Evolutionary conservation across 2,888 invertebrate genomes (phyloP).

Genomic region (Meganola albula): DNA sequence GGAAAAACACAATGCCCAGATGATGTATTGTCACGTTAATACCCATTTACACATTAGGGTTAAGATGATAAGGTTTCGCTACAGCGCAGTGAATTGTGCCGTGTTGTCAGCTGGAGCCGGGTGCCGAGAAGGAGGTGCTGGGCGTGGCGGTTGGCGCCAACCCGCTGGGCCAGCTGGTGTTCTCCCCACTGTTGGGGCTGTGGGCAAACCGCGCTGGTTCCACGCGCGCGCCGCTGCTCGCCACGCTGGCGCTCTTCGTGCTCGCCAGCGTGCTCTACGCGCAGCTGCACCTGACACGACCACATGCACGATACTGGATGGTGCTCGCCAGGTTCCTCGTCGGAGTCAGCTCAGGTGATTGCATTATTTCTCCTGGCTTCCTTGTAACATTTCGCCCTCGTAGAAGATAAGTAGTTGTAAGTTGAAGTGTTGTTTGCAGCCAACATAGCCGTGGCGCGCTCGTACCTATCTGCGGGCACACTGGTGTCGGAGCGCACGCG

Average conservation of each 20-base stretch:
- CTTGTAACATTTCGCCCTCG: not conserved
- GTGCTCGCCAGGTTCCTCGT: slow-evolving; percentile 86
- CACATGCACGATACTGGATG: slow-evolving; percentile 85
- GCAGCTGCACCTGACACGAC: slow-evolving; percentile 82
- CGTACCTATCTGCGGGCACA: slow-evolving; percentile 92
- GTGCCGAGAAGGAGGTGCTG: slow-evolving; percentile 88
- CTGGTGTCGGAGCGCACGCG: slow-evolving; percentile 86
- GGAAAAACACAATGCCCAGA: too few relatives aligned
- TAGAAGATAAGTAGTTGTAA: not conserved
- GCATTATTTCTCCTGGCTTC: not conserved
- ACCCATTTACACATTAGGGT: too few relatives aligned
- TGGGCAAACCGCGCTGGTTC: slow-evolving; percentile 88
- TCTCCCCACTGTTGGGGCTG: slow-evolving; percentile 89
- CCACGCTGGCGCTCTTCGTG: slow-evolving; percentile 84
- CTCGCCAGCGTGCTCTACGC: slow-evolving; percentile 86
- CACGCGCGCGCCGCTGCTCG: slow-evolving; percentile 83
- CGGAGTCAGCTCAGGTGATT: slow-evolving; percentile 87
- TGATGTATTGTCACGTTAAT: too few relatives aligned
- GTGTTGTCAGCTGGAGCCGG: slow-evolving; percentile 83
- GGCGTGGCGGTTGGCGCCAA: slow-evolving; percentile 91
- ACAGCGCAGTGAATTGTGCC: too few relatives aligned
- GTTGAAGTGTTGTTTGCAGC: slow-evolving; percentile 61
- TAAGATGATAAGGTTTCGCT: too few relatives aligned
- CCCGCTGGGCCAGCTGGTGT: slow-evolving; percentile 91
- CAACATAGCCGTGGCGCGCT: slow-evolving; percentile 89